Evolutionary conservation across 2,797 vertebrate species (phyloP).

Genomic region (Acridotheres tristis): DNA sequence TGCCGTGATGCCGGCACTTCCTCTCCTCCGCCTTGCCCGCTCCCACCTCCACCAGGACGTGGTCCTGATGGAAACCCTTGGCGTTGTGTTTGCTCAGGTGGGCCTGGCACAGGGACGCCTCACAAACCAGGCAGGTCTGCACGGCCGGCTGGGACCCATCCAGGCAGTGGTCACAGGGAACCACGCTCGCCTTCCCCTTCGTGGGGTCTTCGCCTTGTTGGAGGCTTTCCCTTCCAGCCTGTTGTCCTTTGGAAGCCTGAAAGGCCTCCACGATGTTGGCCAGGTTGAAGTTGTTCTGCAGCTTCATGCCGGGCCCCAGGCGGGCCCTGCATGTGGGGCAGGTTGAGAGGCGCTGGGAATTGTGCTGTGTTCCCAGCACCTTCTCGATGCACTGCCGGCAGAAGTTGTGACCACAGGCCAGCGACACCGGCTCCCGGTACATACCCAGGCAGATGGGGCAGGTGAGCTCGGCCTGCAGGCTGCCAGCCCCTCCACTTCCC

Average conservation of each 20-base stretch:
- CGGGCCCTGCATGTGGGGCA: not conserved
- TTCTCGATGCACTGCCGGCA: conserved; percentile 71
- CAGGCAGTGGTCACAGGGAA: conserved; percentile 46
- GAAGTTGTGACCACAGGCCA: conserved; percentile 81
- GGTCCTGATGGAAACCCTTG: conserved; percentile 43
- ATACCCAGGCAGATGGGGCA: conserved; percentile 79
- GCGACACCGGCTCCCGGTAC: conserved; percentile 66
- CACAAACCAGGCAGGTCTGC: conserved; percentile 73
- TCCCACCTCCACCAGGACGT: conserved; percentile 64
- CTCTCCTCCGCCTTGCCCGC: not conserved
- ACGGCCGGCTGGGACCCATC: not conserved
- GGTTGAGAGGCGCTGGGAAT: not conserved
- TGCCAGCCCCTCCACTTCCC: fast-evolving
- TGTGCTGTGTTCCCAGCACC: not conserved
- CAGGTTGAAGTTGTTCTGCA: not conserved
- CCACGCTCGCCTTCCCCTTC: fast-evolving
- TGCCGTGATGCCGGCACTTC: conserved; percentile 69
- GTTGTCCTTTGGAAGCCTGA: not conserved
- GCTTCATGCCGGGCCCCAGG: not conserved
- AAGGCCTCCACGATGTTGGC: not conserved
- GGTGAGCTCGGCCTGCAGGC: conserved; percentile 69
- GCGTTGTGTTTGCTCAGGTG: conserved; percentile 77
- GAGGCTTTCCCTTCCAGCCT: not conserved
- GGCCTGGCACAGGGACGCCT: conserved; percentile 76
- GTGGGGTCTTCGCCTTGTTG: not conserved